These are phyloP conservation scores for Notoglanidium macrostoma DNA, from an alignment of 2,797 vertebrate genomes.

Conservation along the genomic window DNA sequence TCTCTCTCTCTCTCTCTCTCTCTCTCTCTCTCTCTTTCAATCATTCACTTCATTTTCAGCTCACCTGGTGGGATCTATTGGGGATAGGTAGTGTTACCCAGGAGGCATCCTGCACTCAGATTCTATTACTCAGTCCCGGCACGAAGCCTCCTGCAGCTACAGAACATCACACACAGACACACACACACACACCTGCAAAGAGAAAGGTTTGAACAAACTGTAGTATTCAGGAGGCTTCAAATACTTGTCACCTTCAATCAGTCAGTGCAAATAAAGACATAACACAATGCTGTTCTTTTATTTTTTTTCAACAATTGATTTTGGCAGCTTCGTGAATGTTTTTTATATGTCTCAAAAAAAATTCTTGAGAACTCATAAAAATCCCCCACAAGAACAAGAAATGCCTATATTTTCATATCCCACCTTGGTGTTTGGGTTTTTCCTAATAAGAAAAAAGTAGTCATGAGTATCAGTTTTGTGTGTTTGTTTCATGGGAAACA, in stretches of 20 bases:
- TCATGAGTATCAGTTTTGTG: not conserved
- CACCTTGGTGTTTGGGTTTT: not conserved
- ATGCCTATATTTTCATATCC: not conserved
- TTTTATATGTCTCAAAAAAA: not conserved
- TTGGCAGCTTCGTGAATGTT: not conserved
- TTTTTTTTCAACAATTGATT: not conserved
- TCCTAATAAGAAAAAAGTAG: not conserved
- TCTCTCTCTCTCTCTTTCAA: constrained; percentile 18
- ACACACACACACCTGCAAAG: constrained; percentile 1
- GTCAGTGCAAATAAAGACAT: constrained; percentile 22
- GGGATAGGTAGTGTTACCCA: constrained; percentile 42
- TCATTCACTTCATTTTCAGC: constrained; percentile 39
- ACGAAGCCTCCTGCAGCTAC: constrained; percentile 37
- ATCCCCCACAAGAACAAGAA: too few species aligned
- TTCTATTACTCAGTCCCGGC: constrained; percentile 36
- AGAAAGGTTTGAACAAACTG: not conserved
- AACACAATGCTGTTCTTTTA: not conserved
- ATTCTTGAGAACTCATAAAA: not conserved
- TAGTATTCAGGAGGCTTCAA: constrained; percentile 1
- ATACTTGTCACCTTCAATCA: constrained; percentile 20
- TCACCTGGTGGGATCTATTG: constrained; percentile 11
- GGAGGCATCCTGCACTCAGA: constrained; percentile 35
- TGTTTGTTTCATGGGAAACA: not conserved
- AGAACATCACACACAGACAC: constrained; percentile 8
- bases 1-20: not conserved